phyloP scores from a whole-genome alignment of 2,888 invertebrate genomes.

The Hermaeophaga mercurialis region DNA sequence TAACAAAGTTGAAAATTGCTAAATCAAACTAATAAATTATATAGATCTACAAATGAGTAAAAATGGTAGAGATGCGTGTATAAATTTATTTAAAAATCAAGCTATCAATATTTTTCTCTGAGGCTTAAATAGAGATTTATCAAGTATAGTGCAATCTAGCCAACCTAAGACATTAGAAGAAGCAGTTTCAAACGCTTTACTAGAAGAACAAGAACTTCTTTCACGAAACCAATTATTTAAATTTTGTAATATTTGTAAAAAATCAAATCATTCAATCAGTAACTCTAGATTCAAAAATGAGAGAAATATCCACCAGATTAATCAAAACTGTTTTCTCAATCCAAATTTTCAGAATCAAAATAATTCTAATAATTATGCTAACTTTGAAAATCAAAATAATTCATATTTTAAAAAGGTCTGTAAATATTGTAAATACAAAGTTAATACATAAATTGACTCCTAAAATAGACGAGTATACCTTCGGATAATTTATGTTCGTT shows the following conservation, averaged over 20 bases:
- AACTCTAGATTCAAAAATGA: too few relatives aligned
- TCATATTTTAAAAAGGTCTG: too few relatives aligned
- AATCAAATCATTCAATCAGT: too few relatives aligned
- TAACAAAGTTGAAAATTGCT: constrained; percentile 43
- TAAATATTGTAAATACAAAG: too few relatives aligned
- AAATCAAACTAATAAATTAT: constrained; percentile 41
- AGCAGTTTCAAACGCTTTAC: constrained; percentile 24
- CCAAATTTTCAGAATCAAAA: too few relatives aligned
- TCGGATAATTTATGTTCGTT: too few relatives aligned
- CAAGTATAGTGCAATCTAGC: constrained; percentile 25
- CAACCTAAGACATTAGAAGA: constrained; percentile 24
- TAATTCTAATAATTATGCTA: too few relatives aligned
- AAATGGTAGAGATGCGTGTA: constrained; percentile 1
- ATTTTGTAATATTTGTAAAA: not conserved
- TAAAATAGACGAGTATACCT: too few relatives aligned
- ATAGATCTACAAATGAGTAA: not conserved
- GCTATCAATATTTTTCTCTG: constrained; percentile 1
- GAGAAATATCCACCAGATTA: too few relatives aligned
- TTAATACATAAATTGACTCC: too few relatives aligned
- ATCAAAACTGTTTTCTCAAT: too few relatives aligned
- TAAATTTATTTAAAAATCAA: not conserved
- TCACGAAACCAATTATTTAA: constrained; percentile 27
- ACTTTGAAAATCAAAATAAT: too few relatives aligned
- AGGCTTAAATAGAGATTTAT: constrained; percentile 17
- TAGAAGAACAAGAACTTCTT: constrained; percentile 29